phyloP scores from a whole-genome alignment of 2,113 vertebrate species.

The Struthio camelus region DNA sequence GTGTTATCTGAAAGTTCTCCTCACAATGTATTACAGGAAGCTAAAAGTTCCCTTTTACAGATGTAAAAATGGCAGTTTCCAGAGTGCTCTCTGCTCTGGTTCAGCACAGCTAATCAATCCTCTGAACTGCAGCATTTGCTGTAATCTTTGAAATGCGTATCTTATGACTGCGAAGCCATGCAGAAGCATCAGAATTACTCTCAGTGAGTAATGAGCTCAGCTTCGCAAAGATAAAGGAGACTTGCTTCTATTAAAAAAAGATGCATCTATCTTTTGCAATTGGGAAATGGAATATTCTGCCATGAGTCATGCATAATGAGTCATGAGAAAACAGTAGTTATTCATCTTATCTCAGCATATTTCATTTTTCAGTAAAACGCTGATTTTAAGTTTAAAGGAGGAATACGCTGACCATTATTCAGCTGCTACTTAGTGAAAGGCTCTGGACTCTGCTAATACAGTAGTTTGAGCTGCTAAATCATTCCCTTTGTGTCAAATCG shows the following conservation, averaged over 20 bases:
- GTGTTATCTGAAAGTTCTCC: not conserved
- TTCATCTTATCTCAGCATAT: not conserved
- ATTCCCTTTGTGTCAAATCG: not conserved
- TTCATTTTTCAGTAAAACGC: not conserved
- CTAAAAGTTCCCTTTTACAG: not conserved
- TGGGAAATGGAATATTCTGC: conserved; percentile 28
- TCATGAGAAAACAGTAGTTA: conserved; percentile 27
- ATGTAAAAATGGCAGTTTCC: not conserved
- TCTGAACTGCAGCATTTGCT: not conserved
- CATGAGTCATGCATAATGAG: not conserved
- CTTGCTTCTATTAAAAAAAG: conserved; percentile 47
- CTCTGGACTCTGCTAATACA: not conserved
- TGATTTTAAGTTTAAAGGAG: not conserved
- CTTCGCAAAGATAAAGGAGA: not conserved
- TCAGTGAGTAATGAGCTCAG: not conserved
- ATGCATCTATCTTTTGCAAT: conserved; percentile 46
- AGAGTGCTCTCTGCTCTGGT: not conserved
- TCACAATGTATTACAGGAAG: not conserved
- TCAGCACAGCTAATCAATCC: not conserved
- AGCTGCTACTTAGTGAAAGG: not conserved
- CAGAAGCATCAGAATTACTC: not conserved
- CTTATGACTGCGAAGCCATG: not conserved
- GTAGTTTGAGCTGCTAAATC: not conserved
- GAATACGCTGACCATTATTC: not conserved
- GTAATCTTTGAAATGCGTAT: not conserved